Evolutionary conservation across 1,140 invertebrate genomes (phyloP).

Genomic region (Bombus sylvicola): DNA sequence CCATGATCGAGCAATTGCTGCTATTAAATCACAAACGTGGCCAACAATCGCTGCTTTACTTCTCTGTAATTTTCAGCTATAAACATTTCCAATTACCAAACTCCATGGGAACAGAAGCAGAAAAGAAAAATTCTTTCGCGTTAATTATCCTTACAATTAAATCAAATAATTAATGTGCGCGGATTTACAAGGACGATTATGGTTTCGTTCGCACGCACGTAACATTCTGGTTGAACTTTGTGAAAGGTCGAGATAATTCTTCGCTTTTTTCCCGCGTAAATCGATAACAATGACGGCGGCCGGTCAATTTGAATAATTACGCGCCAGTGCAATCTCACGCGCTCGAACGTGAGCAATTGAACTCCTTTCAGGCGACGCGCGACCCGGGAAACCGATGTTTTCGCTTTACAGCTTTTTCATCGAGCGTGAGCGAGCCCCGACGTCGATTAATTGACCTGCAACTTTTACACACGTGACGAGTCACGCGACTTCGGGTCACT

Average conservation of each 20-base stretch:
- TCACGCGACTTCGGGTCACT: conserved; percentile 15
- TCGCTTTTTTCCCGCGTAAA: background rate
- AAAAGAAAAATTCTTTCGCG: background rate
- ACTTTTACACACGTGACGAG: conserved; percentile 26
- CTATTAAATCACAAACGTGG: background rate
- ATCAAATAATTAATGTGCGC: background rate
- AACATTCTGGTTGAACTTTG: background rate
- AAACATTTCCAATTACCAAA: background rate
- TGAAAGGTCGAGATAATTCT: background rate
- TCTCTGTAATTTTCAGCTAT: background rate
- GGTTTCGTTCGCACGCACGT: background rate
- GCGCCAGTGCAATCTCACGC: background rate
- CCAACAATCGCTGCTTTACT: background rate
- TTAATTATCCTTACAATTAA: background rate
- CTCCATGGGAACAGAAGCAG: background rate
- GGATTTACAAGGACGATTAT: background rate
- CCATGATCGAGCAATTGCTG: background rate
- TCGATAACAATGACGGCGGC: conserved; percentile 10
- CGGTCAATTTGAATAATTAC: conserved; percentile 20
- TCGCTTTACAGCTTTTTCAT: conserved; percentile 54
- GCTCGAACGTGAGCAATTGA: conserved; percentile 8
- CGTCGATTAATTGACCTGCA: conserved; percentile 61
- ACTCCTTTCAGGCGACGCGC: background rate
- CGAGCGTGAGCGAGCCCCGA: conserved; percentile 8
- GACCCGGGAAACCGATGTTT: conserved; percentile 40